Evolutionary conservation across 2,113 vertebrate species (phyloP).

Genomic region (Charadrius vociferus): DNA sequence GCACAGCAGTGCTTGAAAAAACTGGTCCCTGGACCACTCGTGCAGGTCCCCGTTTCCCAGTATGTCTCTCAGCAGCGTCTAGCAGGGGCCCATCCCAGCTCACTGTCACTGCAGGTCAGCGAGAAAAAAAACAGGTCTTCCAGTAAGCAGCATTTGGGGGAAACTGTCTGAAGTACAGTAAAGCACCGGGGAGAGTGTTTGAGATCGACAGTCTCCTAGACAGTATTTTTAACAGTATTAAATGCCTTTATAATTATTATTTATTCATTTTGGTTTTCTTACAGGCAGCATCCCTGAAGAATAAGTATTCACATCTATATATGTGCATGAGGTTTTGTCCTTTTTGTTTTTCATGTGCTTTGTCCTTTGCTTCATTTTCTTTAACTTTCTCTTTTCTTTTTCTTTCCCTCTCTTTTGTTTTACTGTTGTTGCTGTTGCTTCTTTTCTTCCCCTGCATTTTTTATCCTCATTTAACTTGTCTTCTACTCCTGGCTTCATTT

Average conservation of each 20-base stretch:
- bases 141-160: not conserved
- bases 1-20: not conserved
- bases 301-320: not conserved
- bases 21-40: not conserved
- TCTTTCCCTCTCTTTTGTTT: not conserved
- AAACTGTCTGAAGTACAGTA: not conserved
- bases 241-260: conserved; percentile 8
- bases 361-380: not conserved
- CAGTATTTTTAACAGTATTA: conserved; percentile 4
- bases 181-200: not conserved
- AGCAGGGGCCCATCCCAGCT: not conserved
- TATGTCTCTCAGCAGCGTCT: not conserved
- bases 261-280: conserved; percentile 37
- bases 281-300: not conserved
- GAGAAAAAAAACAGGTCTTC: not conserved
- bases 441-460: not conserved
- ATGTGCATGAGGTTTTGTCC: not conserved
- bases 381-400: not conserved
- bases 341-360: not conserved
- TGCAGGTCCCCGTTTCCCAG: not conserved
- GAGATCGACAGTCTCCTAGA: not conserved
- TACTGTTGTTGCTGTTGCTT: not conserved
- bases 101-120: not conserved
- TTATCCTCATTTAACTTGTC: not conserved
- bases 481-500: not conserved